Base-by-base conservation (phyloP, 2,113 vertebrate species). In the Gasterosteus aculeatus region DNA sequence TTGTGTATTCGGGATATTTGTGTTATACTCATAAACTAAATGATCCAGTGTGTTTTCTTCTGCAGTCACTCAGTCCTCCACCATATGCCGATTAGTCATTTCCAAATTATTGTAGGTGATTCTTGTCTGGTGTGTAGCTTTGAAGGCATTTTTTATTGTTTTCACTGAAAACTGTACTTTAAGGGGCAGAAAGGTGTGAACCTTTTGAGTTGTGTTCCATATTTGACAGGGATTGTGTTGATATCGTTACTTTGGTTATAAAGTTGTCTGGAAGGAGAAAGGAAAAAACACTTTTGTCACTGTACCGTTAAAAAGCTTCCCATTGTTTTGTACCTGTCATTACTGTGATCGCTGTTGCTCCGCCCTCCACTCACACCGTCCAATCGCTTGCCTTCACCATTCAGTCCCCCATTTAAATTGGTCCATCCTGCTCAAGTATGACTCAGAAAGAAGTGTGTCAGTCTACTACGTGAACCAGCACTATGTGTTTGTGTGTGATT, bases 381-480 rank as follows among this genome's bases (percentile, higher is more conserved):
- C 88, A 91, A 74, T 88, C 83, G 77, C 90, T 86, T 91, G 86
- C 90, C 86, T 91, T 87, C 81, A 81, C 82, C 92, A 91, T 93
- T 61, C 86, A 91, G 82, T 85, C 66, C 82, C 83, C 85, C 94
- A 93, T 94, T 91, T 89, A 90, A 92, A 86, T 92, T 82, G 85
- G 89, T 89, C 88, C 94, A 93, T 94, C 80, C 86, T 85, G 89
- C 92, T 94, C 93, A 95, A 95, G 92, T 94, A 94, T 94, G 95
- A 95, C 95, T 95, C 95, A 95, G 95, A 95, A 95, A 95, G 93
- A 94, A 87, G 92, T 91, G 92, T 93, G 92, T 93, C 85, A 87
- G 93, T 93, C 92, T 92, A 87, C 91, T 82, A 87, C 88, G 83
- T 91, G 87, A 87, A 82, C 82, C 90, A 85, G 93, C 87, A 85